Evolutionary conservation across 2,888 invertebrate species (phyloP).

Genomic region (Hyposoter didymator): DNA sequence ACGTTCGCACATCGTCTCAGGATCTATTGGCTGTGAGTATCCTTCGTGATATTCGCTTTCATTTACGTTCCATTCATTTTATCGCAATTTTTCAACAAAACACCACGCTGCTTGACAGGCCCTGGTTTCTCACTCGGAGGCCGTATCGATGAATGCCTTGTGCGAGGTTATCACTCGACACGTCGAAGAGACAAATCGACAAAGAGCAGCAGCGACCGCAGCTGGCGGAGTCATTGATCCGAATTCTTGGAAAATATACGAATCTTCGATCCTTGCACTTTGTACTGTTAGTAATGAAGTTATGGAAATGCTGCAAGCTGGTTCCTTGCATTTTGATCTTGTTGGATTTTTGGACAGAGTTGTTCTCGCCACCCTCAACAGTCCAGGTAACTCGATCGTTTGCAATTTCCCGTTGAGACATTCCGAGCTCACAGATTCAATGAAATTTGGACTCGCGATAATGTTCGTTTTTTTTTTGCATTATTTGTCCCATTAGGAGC

Average conservation of each 20-base stretch:
- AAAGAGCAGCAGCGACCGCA: constrained; percentile 83
- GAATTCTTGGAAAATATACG: constrained; percentile 89
- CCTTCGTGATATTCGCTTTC: neutral
- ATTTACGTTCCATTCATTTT: neutral
- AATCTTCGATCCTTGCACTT: constrained; percentile 88
- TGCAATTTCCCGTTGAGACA: neutral
- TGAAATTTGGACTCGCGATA: neutral
- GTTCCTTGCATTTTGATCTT: constrained; percentile 80
- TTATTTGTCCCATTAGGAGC: constrained; percentile 76
- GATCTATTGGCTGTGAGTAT: constrained; percentile 86
- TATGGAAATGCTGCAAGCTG: constrained; percentile 80
- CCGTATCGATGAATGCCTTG: constrained; percentile 85
- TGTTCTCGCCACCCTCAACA: constrained; percentile 84
- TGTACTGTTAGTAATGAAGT: constrained; percentile 85
- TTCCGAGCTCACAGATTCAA: neutral
- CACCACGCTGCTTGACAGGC: constrained; percentile 68
- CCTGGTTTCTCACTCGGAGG: constrained; percentile 83
- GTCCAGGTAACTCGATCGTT: constrained; percentile 79
- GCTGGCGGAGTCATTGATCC: constrained; percentile 68
- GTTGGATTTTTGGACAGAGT: constrained; percentile 84
- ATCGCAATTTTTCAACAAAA: neutral
- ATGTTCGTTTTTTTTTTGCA: neutral
- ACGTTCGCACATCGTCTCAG: constrained; percentile 88
- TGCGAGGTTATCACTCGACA: constrained; percentile 87
- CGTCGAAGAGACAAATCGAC: constrained; percentile 86